Conservation (phyloP, 2,888 invertebrate genomes). For the Dicyrtoma fusca region DNA sequence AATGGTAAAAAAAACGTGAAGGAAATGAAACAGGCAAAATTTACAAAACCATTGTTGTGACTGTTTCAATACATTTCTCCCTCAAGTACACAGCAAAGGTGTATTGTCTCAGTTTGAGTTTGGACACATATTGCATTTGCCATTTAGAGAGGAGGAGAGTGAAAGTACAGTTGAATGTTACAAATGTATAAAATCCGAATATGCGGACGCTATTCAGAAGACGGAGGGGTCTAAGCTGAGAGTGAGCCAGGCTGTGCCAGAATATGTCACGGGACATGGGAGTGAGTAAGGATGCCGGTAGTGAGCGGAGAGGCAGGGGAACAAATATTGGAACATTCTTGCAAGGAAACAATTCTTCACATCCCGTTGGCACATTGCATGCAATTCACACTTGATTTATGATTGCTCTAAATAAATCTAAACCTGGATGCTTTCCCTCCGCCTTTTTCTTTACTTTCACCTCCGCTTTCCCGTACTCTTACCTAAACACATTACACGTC, state of each 20-base stretch:
- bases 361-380: slow-evolving; percentile 32
- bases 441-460: background rate
- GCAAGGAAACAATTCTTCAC: slow-evolving; percentile 28
- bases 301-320: background rate
- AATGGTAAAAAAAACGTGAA: no score
- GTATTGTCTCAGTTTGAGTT: no score
- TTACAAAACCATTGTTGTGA: no score
- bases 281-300: background rate
- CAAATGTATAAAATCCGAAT: no score
- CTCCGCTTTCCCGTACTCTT: slow-evolving; percentile 3
- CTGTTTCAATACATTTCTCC: no score
- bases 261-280: background rate
- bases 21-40: no score
- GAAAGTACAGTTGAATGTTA: no score
- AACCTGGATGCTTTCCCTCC: slow-evolving; percentile 26
- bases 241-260: background rate
- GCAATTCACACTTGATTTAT: slow-evolving; percentile 42
- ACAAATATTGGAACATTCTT: slow-evolving; percentile 29
- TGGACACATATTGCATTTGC: no score
- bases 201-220: no score
- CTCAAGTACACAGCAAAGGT: no score
- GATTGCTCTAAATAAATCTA: slow-evolving; percentile 38
- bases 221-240: background rate
- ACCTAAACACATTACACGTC: background rate
- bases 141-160: no score